Evolutionary conservation across 2,888 invertebrate species (phyloP).

Genomic region (Oscheius onirici): DNA sequence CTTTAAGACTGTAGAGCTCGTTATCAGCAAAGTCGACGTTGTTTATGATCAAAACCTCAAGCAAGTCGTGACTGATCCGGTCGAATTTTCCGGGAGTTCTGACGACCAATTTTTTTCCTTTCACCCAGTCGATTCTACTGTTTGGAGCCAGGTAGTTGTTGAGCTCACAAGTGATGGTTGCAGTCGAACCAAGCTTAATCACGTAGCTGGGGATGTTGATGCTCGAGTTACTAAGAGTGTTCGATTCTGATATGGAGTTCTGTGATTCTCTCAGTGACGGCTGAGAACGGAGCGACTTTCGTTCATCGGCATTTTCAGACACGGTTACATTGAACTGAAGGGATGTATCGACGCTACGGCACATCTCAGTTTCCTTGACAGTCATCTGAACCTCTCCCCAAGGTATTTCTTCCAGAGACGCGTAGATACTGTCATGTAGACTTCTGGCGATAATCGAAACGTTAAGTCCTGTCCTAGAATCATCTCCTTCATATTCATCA

Average conservation of each 20-base stretch:
- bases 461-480: slow-evolving; percentile 53
- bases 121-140: slow-evolving; percentile 62
- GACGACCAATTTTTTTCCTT: slow-evolving; percentile 57
- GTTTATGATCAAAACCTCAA: slow-evolving; percentile 68
- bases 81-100: slow-evolving; percentile 59
- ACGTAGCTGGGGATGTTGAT: slow-evolving; percentile 69
- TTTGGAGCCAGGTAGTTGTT: slow-evolving; percentile 64
- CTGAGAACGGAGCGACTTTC: slow-evolving; percentile 51
- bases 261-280: slow-evolving; percentile 51
- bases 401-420: slow-evolving; percentile 67
- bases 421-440: slow-evolving; percentile 63
- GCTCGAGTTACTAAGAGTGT: slow-evolving; percentile 50
- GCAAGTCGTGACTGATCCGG: slow-evolving; percentile 63
- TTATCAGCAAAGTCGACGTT: slow-evolving; percentile 61
- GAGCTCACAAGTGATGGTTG: slow-evolving; percentile 70
- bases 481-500: slow-evolving; percentile 37
- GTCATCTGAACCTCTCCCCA: slow-evolving; percentile 68
- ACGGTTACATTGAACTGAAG: slow-evolving; percentile 67
- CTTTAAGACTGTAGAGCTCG: slow-evolving; percentile 67
- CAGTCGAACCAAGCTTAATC: slow-evolving; percentile 67
- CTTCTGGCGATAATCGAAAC: slow-evolving; percentile 67
- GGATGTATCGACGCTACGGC: slow-evolving; percentile 41
- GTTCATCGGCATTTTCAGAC: slow-evolving; percentile 61
- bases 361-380: slow-evolving; percentile 47
- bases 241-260: slow-evolving; percentile 49